A percentile compares a stretch with the other conserved stretches of the same genome.
Evolutionary conservation across 2,888 invertebrate species (phyloP).

Genomic region (Clusia tigrina): DNA sequence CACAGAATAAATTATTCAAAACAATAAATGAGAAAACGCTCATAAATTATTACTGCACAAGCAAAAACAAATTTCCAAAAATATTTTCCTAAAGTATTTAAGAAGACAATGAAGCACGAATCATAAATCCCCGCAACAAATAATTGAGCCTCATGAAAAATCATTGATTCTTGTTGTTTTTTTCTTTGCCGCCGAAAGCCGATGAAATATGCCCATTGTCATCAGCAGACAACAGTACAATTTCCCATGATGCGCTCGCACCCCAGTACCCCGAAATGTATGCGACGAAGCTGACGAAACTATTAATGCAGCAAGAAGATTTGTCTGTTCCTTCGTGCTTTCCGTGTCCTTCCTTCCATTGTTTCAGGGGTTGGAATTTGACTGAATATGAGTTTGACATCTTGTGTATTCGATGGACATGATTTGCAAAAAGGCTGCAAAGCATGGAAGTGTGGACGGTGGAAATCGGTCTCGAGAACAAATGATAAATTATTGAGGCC

Average conservation of each 20-base stretch:
- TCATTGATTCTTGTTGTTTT: conserved; percentile 58
- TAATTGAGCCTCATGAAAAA: conserved; percentile 56
- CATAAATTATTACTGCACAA: conserved; percentile 53
- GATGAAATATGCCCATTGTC: conserved; percentile 1
- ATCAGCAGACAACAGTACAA: neutral
- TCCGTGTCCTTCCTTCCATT: no score
- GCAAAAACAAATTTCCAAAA: conserved; percentile 51
- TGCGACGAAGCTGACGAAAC: conserved; percentile 25
- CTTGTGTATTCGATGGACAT: conserved; percentile 59
- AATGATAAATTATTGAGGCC: conserved; percentile 60
- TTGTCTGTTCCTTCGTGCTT: no score
- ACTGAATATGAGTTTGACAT: conserved; percentile 50
- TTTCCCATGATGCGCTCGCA: neutral
- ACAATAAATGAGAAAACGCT: conserved; percentile 57
- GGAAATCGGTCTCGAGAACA: conserved; percentile 41
- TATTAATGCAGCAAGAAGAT: conserved; percentile 1
- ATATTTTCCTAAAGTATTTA: conserved; percentile 56
- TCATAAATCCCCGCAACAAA: conserved; percentile 57
- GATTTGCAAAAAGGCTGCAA: conserved; percentile 54
- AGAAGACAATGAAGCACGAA: conserved; percentile 54
- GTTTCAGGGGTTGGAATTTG: conserved; percentile 16
- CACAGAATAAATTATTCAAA: conserved; percentile 53
- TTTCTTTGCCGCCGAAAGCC: neutral
- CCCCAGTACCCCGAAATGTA: neutral
- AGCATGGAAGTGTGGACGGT: conserved; percentile 18